Percentiles rank a stretch among this genome's conserved stretches.
phyloP scores from a whole-genome alignment of 1,140 invertebrate species.

The Gryllus bimaculatus region DNA sequence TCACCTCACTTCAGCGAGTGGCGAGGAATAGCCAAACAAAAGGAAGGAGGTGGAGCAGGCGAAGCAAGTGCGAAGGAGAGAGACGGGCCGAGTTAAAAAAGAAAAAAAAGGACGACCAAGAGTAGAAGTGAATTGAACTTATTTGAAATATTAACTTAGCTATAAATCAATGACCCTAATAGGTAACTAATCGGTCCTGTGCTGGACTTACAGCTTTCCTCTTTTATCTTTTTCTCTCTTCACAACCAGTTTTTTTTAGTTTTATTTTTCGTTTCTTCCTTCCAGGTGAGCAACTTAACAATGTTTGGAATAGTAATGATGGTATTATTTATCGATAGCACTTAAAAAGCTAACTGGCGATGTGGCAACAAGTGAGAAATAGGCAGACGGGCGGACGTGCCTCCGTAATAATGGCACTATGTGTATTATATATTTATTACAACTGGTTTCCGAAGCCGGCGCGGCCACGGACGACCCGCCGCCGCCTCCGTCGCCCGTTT shows the following conservation, averaged over 20 bases:
- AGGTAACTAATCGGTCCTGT: slow-evolving; percentile 13
- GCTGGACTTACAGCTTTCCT: slow-evolving; percentile 6
- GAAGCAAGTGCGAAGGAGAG: slow-evolving; percentile 9
- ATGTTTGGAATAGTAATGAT: slow-evolving; percentile 17
- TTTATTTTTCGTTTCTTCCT: background rate
- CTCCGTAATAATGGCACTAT: slow-evolving; percentile 11
- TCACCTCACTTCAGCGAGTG: slow-evolving; percentile 13
- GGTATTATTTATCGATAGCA: slow-evolving; percentile 15
- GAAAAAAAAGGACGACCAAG: background rate
- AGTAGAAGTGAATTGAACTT: slow-evolving; percentile 18
- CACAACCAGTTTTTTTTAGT: background rate
- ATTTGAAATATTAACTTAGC: slow-evolving; percentile 21
- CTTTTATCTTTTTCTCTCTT: slow-evolving; percentile 5
- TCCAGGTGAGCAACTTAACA: slow-evolving; percentile 11
- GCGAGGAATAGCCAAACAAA: slow-evolving; percentile 17
- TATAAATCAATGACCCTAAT: slow-evolving; percentile 19
- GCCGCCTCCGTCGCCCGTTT: background rate
- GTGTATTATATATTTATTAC: slow-evolving; percentile 13
- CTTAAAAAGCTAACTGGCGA: slow-evolving; percentile 9
- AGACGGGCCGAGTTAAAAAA: background rate
- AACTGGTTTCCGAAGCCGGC: slow-evolving; percentile 7
- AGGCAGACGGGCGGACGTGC: background rate
- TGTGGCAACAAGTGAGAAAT: background rate
- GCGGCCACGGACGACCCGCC: too few species aligned
- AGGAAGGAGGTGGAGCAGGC: background rate